A percentile compares a stretch with the other conserved stretches of the same genome.
Conservation (phyloP, 2,113 vertebrate genomes). For the Eretmochelys imbricata region DNA sequence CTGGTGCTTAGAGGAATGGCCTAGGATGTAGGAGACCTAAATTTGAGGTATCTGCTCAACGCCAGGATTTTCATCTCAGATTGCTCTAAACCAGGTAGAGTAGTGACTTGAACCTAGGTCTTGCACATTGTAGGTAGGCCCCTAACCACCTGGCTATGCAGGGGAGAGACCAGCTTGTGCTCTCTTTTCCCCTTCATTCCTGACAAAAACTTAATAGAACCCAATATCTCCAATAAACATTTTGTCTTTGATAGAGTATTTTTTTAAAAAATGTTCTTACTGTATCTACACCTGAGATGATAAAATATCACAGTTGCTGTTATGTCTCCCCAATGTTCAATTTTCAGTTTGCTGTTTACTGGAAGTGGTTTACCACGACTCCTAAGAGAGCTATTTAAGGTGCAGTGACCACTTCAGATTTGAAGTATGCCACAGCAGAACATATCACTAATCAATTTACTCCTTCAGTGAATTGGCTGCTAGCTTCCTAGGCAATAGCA, state of each 20-base stretch:
- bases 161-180: not conserved
- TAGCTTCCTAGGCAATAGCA: constrained; percentile 57
- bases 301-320: not conserved
- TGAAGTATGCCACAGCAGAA: constrained; percentile 8
- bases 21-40: not conserved
- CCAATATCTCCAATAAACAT: rapidly evolving
- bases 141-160: not conserved
- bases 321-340: not conserved
- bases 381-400: not conserved
- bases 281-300: not conserved
- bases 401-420: constrained; percentile 26
- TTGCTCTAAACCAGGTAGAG: not conserved
- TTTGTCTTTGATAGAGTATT: not conserved
- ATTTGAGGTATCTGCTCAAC: not conserved
- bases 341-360: constrained; percentile 8
- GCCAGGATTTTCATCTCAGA: not conserved
- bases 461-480: not conserved
- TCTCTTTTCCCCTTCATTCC: not conserved
- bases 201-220: not conserved
- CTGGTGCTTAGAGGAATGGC: not conserved
- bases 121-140: not conserved
- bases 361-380: constrained; percentile 20
- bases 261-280: not conserved
- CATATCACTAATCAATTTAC: constrained; percentile 15
- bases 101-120: not conserved